Evolutionary conservation across 92 coral and sea anemone genomes (phyloP).

Genomic region (Palythoa caribaeorum): DNA sequence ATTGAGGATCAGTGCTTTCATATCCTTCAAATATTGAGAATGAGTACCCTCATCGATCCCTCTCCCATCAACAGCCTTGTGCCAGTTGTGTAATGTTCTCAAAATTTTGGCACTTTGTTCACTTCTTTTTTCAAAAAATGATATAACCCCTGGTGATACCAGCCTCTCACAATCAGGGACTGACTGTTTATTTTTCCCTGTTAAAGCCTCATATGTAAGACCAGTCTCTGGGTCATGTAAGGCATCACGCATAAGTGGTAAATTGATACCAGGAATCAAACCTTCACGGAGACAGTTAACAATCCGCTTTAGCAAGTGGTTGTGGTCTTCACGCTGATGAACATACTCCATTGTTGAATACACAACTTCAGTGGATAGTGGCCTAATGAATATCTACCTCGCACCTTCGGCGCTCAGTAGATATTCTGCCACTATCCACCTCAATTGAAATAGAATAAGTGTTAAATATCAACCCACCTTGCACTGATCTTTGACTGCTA

Average conservation of each 20-base stretch:
- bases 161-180: slow-evolving; percentile 79
- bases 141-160: slow-evolving; percentile 63
- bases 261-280: slow-evolving; percentile 60
- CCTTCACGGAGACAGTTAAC: slow-evolving; percentile 60
- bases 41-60: too few relatives aligned
- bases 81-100: slow-evolving; percentile 9
- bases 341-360: too few relatives aligned
- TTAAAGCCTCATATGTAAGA: slow-evolving; percentile 74
- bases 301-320: slow-evolving; percentile 71
- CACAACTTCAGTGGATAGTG: too few relatives aligned
- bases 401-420: too few relatives aligned
- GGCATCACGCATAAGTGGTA: slow-evolving; percentile 57
- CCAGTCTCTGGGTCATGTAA: slow-evolving; percentile 76
- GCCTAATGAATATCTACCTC: too few relatives aligned
- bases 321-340: slow-evolving; percentile 50
- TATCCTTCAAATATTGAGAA: too few relatives aligned
- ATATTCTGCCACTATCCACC: too few relatives aligned
- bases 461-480: too few relatives aligned
- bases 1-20: too few relatives aligned
- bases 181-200: slow-evolving; percentile 79
- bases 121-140: slow-evolving; percentile 26
- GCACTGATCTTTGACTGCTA: too few relatives aligned
- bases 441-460: too few relatives aligned
- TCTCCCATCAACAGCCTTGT: slow-evolving; percentile 32
- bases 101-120: neutral